Conservation (phyloP, 2,888 invertebrate genomes). For the Lasioglossum oenotherae region DNA sequence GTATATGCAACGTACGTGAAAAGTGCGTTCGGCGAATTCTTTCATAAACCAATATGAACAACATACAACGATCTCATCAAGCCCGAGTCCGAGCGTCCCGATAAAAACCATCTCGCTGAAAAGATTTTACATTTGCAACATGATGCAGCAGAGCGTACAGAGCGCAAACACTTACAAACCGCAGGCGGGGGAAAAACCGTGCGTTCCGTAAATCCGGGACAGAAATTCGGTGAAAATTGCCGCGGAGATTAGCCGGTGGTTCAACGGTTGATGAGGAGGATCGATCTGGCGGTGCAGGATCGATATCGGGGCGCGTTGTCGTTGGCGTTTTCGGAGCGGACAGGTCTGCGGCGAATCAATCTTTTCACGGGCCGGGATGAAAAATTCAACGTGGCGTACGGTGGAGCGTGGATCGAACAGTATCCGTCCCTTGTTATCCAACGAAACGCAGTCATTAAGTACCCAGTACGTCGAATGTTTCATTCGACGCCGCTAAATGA, state of each 20-base stretch:
- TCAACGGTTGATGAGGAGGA: constrained; percentile 1
- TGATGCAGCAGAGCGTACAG: background rate
- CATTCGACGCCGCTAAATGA: constrained; percentile 15
- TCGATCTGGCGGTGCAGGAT: background rate
- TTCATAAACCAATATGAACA: background rate
- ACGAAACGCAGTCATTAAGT: constrained; percentile 28
- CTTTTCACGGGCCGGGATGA: constrained; percentile 7
- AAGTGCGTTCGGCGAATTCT: background rate
- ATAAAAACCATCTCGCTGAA: background rate
- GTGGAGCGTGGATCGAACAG: constrained; percentile 8
- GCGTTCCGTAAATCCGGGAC: background rate
- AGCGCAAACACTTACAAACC: background rate
- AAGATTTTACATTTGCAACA: background rate
- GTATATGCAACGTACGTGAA: background rate
- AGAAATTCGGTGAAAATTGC: constrained; percentile 11
- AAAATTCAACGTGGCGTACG: constrained; percentile 9
- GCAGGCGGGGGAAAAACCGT: background rate
- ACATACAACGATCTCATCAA: too few species aligned
- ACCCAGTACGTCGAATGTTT: constrained; percentile 24
- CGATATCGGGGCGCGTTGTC: constrained; percentile 1
- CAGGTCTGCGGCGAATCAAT: constrained; percentile 17
- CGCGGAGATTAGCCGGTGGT: background rate
- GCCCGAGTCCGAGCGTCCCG: too few species aligned
- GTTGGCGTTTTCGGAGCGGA: background rate
- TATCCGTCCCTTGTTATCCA: constrained; percentile 13